phyloP scores from a whole-genome alignment of 2,113 vertebrate genomes.

The Phalacrocorax aristotelis region DNA sequence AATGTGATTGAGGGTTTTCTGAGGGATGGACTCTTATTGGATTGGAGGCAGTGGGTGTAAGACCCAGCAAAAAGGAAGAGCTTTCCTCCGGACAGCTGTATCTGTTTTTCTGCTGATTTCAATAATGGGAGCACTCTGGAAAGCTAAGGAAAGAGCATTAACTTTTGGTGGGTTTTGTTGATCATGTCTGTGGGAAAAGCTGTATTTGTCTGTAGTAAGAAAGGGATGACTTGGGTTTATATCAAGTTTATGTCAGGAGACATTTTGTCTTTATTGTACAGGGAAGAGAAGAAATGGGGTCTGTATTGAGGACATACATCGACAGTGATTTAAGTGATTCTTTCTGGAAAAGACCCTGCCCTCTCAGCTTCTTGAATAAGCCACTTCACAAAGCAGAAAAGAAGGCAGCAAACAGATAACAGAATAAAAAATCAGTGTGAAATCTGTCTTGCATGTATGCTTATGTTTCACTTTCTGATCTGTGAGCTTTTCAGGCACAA shows the following conservation, averaged over 20 bases:
- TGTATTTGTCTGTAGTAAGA: neutral
- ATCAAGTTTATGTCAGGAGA: neutral
- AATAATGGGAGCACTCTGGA: neutral
- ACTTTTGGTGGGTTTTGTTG: neutral
- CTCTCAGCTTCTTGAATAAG: neutral
- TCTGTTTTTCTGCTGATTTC: neutral
- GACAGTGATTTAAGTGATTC: neutral
- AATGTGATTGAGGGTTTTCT: neutral
- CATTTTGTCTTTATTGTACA: constrained; percentile 6
- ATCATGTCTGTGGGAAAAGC: neutral
- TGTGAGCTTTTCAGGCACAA: constrained; percentile 46
- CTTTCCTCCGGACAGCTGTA: neutral
- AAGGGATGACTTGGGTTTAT: neutral
- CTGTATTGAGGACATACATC: neutral
- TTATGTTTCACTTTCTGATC: constrained; percentile 33
- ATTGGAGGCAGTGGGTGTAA: neutral
- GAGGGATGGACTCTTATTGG: neutral
- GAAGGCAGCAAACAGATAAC: neutral
- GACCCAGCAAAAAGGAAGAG: neutral
- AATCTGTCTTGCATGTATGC: constrained; percentile 37
- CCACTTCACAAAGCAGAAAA: neutral
- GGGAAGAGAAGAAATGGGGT: neutral
- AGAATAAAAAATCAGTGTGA: constrained; percentile 8
- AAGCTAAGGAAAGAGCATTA: neutral
- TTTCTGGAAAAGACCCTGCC: neutral